Conservation (phyloP, 2,113 vertebrate genomes). For the Leptosomus discolor region DNA sequence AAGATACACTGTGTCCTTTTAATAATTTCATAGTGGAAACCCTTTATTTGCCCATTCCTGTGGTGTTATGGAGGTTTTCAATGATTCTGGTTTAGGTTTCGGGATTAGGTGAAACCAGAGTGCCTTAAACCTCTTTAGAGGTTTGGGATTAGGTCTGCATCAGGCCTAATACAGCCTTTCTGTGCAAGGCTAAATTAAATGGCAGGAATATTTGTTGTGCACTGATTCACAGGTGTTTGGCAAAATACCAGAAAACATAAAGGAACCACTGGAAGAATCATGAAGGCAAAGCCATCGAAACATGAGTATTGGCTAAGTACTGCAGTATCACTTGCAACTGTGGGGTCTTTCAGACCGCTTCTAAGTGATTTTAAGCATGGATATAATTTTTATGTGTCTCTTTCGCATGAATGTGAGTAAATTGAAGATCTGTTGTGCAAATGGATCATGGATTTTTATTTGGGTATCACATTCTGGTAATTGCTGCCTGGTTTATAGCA, state of each 20-base stretch:
- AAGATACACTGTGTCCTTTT: conserved; percentile 83
- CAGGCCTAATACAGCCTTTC: conserved; percentile 74
- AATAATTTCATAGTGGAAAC: conserved; percentile 79
- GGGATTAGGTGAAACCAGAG: conserved; percentile 98
- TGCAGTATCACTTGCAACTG: conserved; percentile 69
- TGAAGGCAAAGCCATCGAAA: conserved; percentile 68
- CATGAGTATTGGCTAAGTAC: conserved; percentile 64
- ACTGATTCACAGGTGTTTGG: conserved; percentile 80
- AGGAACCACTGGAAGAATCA: conserved; percentile 53
- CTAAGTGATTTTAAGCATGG: conserved; percentile 70
- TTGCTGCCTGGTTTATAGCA: conserved; percentile 44
- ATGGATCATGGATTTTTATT: conserved; percentile 43
- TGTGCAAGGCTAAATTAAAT: conserved; percentile 79
- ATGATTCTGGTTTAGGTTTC: conserved; percentile 85
- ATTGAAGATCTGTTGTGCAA: conserved; percentile 56
- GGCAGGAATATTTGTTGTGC: conserved; percentile 75
- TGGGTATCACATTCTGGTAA: conserved; percentile 53
- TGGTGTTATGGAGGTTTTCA: conserved; percentile 80
- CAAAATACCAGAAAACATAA: conserved; percentile 65
- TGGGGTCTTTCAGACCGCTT: conserved; percentile 56
- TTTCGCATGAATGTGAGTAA: conserved; percentile 36
- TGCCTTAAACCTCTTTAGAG: conserved; percentile 90
- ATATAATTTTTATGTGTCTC: conserved; percentile 67
- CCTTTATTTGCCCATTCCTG: conserved; percentile 85
- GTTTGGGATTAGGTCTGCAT: conserved; percentile 85